Percentiles rank a stretch among this genome's conserved stretches.
phyloP scores from a whole-genome alignment of 2,888 invertebrate species.

The Lamellibrachia columna region DNA sequence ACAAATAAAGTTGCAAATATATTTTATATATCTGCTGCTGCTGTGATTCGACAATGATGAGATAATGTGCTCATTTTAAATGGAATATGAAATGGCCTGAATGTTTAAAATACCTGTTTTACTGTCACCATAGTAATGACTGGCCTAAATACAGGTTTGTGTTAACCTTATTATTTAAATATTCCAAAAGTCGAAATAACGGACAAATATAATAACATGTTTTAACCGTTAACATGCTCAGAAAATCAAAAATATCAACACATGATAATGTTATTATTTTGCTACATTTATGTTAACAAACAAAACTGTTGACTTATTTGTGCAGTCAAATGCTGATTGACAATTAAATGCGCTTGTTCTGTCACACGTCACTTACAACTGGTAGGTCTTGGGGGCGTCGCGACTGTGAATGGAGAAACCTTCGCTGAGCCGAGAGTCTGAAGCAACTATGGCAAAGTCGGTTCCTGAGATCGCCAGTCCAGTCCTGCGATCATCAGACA shows the following conservation, averaged over 20 bases:
- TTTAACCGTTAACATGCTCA: too few relatives aligned
- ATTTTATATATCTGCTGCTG: too few relatives aligned
- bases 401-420: conserved; percentile 91
- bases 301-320: not conserved
- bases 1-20: not conserved
- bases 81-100: too few relatives aligned
- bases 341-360: not conserved
- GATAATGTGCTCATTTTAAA: too few relatives aligned
- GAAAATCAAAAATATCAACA: not conserved
- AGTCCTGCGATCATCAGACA: conserved; percentile 74
- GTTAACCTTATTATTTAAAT: too few relatives aligned
- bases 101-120: too few relatives aligned
- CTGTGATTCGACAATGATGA: too few relatives aligned
- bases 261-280: not conserved
- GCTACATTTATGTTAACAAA: not conserved
- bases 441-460: conserved; percentile 93
- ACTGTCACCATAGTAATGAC: too few relatives aligned
- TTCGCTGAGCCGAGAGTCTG: conserved; percentile 91
- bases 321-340: not conserved
- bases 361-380: conserved; percentile 67
- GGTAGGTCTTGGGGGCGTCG: conserved; percentile 87
- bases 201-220: too few relatives aligned
- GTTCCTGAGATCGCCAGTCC: conserved; percentile 95
- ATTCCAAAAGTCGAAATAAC: too few relatives aligned
- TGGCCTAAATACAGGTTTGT: too few relatives aligned